Evolutionary conservation across 2,797 vertebrate species (phyloP).

Genomic region (Nasua narica): DNA sequence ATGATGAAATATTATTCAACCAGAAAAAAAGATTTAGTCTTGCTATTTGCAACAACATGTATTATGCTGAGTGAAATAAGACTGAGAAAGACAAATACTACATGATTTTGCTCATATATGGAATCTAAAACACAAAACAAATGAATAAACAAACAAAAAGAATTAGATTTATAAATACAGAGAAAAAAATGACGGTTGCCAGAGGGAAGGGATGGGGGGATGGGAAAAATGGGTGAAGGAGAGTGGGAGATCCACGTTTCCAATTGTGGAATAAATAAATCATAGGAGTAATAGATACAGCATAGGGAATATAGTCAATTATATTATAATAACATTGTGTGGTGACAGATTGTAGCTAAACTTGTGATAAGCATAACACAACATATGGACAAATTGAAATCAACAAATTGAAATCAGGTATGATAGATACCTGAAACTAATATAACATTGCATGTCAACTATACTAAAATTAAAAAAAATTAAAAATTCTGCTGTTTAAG

Average conservation of each 20-base stretch:
- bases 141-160: not conserved
- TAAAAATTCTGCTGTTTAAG: not conserved
- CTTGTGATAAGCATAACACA: not conserved
- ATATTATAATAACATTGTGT: not conserved
- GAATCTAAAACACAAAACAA: not conserved
- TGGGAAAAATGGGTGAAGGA: not conserved
- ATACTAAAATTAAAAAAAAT: not conserved
- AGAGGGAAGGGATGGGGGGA: not conserved
- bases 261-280: not conserved
- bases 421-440: not conserved
- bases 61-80: not conserved
- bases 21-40: not conserved
- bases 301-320: not conserved
- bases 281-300: not conserved
- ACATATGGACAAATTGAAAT: not conserved
- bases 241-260: not conserved
- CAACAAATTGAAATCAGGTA: too few relatives aligned
- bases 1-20: not conserved
- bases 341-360: not conserved
- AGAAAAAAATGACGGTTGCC: not conserved
- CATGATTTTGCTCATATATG: not conserved
- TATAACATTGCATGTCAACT: not conserved
- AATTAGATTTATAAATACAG: not conserved
- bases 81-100: not conserved
- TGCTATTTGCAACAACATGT: not conserved